Evolutionary conservation across 2,113 vertebrate genomes (phyloP).

Genomic region (Poeciliopsis occidentalis): DNA sequence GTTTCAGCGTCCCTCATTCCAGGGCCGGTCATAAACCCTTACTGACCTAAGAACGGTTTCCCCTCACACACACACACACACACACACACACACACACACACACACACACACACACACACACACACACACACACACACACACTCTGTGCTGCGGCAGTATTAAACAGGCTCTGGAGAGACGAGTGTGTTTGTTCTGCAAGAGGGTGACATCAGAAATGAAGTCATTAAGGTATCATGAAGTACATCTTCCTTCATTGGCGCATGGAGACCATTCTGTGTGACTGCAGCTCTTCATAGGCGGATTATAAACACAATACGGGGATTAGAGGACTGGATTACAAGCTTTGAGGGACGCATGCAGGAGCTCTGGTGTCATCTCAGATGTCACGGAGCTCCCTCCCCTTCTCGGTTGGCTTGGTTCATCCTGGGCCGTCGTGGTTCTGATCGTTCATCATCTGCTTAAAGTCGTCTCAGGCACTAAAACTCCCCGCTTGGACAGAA

Average conservation of each 20-base stretch:
- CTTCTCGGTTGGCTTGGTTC: conserved; percentile 29
- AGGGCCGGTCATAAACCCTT: not conserved
- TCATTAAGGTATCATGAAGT: conserved; percentile 24
- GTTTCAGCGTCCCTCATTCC: not conserved
- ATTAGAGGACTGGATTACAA: conserved; percentile 43
- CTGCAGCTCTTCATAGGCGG: conserved; percentile 49
- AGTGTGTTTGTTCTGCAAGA: not conserved
- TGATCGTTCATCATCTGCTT: conserved; percentile 47
- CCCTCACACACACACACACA: not conserved
- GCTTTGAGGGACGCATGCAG: conserved; percentile 35
- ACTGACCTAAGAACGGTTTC: not conserved
- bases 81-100: not conserved
- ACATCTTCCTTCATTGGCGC: conserved; percentile 56
- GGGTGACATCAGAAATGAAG: not conserved
- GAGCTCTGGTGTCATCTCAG: conserved; percentile 47
- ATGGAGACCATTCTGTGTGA: conserved; percentile 49
- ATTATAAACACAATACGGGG: conserved; percentile 42
- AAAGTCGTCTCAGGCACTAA: conserved; percentile 44
- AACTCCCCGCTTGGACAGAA: conserved; percentile 5
- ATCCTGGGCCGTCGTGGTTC: conserved; percentile 2
- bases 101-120: too few species aligned
- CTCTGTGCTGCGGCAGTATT: not conserved
- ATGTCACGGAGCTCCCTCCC: conserved; percentile 8
- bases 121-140: too few species aligned
- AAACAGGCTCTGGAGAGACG: not conserved